phyloP scores from a whole-genome alignment of 2,888 invertebrate species.

The Chelonus formosanus region DNA sequence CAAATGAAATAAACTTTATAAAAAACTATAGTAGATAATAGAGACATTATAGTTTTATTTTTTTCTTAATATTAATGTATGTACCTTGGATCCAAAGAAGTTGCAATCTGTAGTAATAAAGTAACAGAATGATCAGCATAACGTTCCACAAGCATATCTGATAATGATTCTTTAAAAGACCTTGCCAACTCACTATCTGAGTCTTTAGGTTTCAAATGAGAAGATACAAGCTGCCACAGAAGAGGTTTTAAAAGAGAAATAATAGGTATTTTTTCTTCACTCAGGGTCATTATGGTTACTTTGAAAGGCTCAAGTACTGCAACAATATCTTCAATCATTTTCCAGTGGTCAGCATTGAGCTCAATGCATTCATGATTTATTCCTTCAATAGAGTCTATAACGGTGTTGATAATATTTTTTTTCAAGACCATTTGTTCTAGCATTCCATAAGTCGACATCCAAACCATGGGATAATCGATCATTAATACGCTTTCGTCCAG shows the following conservation, averaged over 20 bases:
- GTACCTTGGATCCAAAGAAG: constrained; percentile 66
- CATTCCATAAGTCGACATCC: constrained; percentile 67
- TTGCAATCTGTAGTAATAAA: constrained; percentile 64
- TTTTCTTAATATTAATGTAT: background rate
- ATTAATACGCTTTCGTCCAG: constrained; percentile 56
- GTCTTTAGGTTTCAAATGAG: constrained; percentile 64
- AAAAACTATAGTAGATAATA: no score
- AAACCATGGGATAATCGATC: constrained; percentile 62
- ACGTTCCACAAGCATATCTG: constrained; percentile 60
- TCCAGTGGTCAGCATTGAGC: constrained; percentile 63
- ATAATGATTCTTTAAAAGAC: constrained; percentile 62
- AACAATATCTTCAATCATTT: constrained; percentile 63
- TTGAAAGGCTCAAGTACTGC: constrained; percentile 66
- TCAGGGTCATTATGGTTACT: constrained; percentile 66
- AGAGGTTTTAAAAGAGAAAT: constrained; percentile 67
- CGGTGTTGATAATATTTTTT: constrained; percentile 55
- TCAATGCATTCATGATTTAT: constrained; percentile 57
- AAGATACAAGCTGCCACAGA: constrained; percentile 66
- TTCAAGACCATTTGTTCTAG: constrained; percentile 62
- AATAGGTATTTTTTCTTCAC: constrained; percentile 66
- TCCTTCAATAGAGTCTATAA: constrained; percentile 59
- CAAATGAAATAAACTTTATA: no score
- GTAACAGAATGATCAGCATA: constrained; percentile 62
- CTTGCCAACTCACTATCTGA: constrained; percentile 59
- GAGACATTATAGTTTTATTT: no score